Conservation (phyloP, 2,888 invertebrate genomes). For the Standfussiana lucernea region DNA sequence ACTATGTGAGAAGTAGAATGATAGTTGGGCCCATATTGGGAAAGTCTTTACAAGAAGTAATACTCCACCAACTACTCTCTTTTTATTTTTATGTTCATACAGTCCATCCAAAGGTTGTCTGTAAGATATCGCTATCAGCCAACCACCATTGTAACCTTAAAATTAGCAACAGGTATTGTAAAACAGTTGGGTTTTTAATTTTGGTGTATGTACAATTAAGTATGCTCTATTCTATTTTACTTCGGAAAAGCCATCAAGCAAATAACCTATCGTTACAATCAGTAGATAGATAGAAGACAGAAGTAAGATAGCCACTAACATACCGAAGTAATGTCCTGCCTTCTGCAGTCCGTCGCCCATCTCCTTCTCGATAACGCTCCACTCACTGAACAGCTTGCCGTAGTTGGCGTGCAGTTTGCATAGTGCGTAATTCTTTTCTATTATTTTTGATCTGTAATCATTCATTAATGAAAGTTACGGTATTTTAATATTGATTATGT, state of each 20-base stretch:
- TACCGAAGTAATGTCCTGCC: constrained; percentile 92
- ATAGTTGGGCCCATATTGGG: neutral
- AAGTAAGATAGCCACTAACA: constrained; percentile 43
- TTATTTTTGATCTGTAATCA: constrained; percentile 91
- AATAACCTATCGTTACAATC: neutral
- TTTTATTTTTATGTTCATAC: too few relatives aligned
- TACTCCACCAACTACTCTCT: too few relatives aligned
- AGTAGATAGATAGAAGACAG: too few relatives aligned
- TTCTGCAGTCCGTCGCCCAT: constrained; percentile 95
- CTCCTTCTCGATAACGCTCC: constrained; percentile 95
- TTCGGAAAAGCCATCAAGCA: neutral
- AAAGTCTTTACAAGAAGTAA: neutral
- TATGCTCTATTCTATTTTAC: too few relatives aligned
- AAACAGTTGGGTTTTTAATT: too few relatives aligned
- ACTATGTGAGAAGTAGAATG: neutral
- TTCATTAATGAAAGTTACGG: neutral
- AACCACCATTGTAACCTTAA: too few relatives aligned
- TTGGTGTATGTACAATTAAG: too few relatives aligned
- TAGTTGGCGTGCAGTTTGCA: constrained; percentile 96
- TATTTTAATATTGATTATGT: neutral
- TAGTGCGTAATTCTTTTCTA: constrained; percentile 94
- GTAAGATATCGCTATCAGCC: too few relatives aligned
- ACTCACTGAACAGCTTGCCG: constrained; percentile 95
- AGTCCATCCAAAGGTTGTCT: too few relatives aligned
- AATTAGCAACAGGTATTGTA: too few relatives aligned